Conservation (phyloP, 64 coral and sea anemone genomes). For the Montipora cactus region DNA sequence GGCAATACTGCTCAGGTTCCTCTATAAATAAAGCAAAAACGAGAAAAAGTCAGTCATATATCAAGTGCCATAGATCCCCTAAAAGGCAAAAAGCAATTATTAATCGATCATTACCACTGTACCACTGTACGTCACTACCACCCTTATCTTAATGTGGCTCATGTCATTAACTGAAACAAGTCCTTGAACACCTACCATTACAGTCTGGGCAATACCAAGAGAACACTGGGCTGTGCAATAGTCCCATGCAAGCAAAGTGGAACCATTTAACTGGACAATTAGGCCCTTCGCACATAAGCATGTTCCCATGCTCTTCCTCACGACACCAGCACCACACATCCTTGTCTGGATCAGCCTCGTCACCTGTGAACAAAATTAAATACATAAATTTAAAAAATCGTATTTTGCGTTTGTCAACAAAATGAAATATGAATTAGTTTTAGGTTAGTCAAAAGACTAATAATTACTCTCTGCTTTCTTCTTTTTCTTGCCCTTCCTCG, state of each 20-base stretch:
- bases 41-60: constrained; percentile 3
- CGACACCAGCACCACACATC: constrained; percentile 55
- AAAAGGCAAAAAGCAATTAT: constrained; percentile 19
- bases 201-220: constrained; percentile 65
- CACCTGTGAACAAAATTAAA: constrained; percentile 55
- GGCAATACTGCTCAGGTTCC: constrained; percentile 29
- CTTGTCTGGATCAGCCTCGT: constrained; percentile 35
- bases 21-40: constrained; percentile 39
- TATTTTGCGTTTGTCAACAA: constrained; percentile 48
- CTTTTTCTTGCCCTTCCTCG: too few relatives aligned
- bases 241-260: constrained; percentile 63
- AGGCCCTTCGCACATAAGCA: constrained; percentile 56
- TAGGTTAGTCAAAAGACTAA: constrained; percentile 21
- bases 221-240: constrained; percentile 63
- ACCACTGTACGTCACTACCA: constrained; percentile 1
- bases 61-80: constrained; percentile 5
- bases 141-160: constrained; percentile 26
- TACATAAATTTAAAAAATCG: constrained; percentile 42
- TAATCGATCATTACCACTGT: background rate
- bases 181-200: constrained; percentile 43
- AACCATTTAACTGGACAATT: constrained; percentile 72
- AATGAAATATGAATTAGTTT: constrained; percentile 44
- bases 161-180: constrained; percentile 13
- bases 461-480: constrained; percentile 46
- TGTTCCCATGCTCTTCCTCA: constrained; percentile 21